phyloP scores from a whole-genome alignment of 2,797 vertebrate species.

The Okamejei kenojei region DNA sequence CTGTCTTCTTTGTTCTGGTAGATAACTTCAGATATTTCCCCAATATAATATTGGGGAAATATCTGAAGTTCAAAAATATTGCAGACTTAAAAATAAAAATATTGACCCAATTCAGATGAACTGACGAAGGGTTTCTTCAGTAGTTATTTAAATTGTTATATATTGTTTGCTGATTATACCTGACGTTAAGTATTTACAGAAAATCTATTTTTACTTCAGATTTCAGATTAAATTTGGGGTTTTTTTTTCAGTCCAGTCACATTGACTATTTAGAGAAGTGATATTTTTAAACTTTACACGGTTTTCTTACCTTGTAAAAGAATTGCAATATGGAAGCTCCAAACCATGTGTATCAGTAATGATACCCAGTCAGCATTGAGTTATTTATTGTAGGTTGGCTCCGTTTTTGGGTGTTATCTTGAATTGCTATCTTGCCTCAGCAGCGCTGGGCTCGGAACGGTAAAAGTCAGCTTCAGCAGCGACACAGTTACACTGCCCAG shows the following conservation, averaged over 20 bases:
- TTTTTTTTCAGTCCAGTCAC: too few relatives aligned
- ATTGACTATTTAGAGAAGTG: too few relatives aligned
- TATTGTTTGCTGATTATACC: neutral
- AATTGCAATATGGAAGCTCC: neutral
- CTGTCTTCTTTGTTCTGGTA: neutral
- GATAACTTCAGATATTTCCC: neutral
- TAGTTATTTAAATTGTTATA: neutral
- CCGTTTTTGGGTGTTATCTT: neutral
- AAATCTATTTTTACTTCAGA: too few relatives aligned
- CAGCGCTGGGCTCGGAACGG: neutral
- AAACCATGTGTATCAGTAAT: neutral
- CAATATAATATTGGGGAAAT: too few relatives aligned
- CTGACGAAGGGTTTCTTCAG: neutral
- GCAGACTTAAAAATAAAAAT: neutral
- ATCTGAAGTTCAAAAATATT: neutral
- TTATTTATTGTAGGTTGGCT: neutral
- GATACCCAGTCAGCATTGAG: neutral
- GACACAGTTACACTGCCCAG: neutral
- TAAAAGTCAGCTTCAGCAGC: neutral
- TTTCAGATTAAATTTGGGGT: too few relatives aligned
- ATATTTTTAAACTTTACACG: neutral
- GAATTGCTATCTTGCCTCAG: neutral
- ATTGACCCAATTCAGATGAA: neutral
- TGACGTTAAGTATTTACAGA: too few relatives aligned
- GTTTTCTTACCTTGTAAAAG: neutral